Conservation (phyloP, 2,113 vertebrate genomes). For the Budorcas taxicolor region DNA sequence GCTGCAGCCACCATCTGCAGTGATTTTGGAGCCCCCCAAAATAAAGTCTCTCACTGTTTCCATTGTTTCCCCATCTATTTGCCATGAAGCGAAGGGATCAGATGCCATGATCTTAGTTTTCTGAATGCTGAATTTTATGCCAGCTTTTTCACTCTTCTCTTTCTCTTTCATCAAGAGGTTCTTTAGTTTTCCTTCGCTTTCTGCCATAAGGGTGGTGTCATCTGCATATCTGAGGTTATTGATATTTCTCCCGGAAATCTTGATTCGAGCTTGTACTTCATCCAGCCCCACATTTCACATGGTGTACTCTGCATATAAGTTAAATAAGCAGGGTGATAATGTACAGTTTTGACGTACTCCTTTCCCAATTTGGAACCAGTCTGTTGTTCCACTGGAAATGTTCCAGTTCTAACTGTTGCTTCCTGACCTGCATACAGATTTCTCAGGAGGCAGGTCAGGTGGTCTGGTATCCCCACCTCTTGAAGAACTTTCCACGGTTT, state of each 20-base stretch:
- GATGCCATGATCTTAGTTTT: not conserved
- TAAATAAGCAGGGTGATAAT: not conserved
- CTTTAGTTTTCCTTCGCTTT: not conserved
- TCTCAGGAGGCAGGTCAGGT: not conserved
- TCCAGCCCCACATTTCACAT: not conserved
- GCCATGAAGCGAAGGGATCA: not conserved
- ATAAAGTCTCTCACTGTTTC: not conserved
- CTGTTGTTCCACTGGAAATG: not conserved
- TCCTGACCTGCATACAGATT: not conserved
- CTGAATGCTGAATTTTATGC: not conserved
- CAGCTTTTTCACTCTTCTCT: not conserved
- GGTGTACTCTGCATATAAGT: not conserved
- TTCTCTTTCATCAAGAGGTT: not conserved
- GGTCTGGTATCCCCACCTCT: not conserved
- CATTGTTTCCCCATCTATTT: not conserved
- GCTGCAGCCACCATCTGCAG: not conserved
- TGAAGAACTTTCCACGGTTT: not conserved
- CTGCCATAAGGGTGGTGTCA: not conserved
- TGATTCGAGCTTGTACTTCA: not conserved
- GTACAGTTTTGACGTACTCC: fast-evolving
- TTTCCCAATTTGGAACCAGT: not conserved
- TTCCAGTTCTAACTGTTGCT: not conserved
- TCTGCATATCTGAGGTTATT: not conserved
- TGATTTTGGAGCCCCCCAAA: not conserved
- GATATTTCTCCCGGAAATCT: not conserved